phyloP scores from a whole-genome alignment of 2,888 invertebrate genomes.

The Dryomyza anilis region DNA sequence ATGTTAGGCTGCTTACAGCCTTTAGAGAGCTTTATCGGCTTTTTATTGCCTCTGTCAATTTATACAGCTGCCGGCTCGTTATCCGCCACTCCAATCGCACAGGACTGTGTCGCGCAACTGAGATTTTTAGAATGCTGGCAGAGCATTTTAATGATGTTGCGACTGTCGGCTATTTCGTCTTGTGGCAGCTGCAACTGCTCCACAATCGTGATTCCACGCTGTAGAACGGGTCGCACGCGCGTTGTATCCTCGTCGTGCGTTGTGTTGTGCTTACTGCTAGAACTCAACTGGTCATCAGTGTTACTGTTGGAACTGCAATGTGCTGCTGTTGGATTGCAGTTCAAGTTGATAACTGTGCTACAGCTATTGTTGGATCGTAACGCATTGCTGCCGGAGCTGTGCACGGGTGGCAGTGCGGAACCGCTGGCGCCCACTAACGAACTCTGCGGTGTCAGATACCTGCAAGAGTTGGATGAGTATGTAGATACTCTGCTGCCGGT shows the following conservation, averaged over 20 bases:
- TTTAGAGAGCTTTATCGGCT: background rate
- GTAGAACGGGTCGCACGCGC: slow-evolving; percentile 44
- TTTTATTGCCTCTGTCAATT: background rate
- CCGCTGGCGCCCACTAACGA: slow-evolving; percentile 44
- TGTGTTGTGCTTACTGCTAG: slow-evolving; percentile 14
- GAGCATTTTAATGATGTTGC: slow-evolving; percentile 55
- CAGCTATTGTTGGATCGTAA: slow-evolving; percentile 53
- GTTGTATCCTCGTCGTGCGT: slow-evolving; percentile 23
- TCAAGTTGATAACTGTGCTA: slow-evolving; percentile 52
- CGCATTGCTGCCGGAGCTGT: too few species aligned
- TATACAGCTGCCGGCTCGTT: slow-evolving; percentile 40
- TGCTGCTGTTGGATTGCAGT: slow-evolving; percentile 38
- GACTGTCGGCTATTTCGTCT: slow-evolving; percentile 36
- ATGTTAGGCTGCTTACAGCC: too few species aligned
- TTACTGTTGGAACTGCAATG: slow-evolving; percentile 31
- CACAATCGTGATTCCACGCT: slow-evolving; percentile 54
- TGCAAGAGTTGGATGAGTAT: slow-evolving; percentile 58
- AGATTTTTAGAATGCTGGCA: slow-evolving; percentile 58
- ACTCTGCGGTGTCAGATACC: slow-evolving; percentile 55
- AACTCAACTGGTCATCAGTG: background rate
- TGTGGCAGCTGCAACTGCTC: slow-evolving; percentile 42
- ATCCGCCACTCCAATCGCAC: slow-evolving; percentile 45
- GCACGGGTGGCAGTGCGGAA: slow-evolving; percentile 9
- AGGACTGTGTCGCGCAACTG: slow-evolving; percentile 53
- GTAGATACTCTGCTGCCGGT: slow-evolving; percentile 59